Percentiles rank a stretch among this genome's conserved stretches.
phyloP scores from a whole-genome alignment of 2,888 invertebrate species.

The Hypomecis punctinalis region DNA sequence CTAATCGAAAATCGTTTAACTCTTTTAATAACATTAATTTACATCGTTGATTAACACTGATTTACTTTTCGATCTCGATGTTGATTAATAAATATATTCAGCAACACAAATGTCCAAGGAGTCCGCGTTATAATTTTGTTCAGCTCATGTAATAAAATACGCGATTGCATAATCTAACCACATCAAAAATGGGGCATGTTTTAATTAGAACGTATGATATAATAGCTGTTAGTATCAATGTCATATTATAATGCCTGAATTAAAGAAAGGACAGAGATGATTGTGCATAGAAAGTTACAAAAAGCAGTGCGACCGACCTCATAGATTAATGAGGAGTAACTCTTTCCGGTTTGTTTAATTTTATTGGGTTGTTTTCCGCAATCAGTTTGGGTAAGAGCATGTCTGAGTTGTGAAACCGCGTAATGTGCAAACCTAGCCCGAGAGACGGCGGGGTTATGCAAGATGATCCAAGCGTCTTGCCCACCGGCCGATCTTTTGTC shows the following conservation, averaged over 20 bases:
- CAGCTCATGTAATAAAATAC: constrained; percentile 19
- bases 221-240: constrained; percentile 18
- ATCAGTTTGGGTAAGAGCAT: constrained; percentile 71
- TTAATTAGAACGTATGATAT: constrained; percentile 16
- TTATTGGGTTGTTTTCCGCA: constrained; percentile 66
- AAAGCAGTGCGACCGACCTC: constrained; percentile 44
- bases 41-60: constrained; percentile 28
- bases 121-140: background rate
- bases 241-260: constrained; percentile 12
- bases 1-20: constrained; percentile 26
- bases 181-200: constrained; percentile 17
- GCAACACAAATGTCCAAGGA: background rate
- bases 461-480: constrained; percentile 48
- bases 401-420: constrained; percentile 62
- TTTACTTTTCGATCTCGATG: constrained; percentile 5
- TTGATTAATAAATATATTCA: background rate
- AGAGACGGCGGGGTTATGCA: constrained; percentile 56
- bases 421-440: constrained; percentile 56
- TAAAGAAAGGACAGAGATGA: constrained; percentile 28
- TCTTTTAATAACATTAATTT: constrained; percentile 29
- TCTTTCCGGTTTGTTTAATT: constrained; percentile 60
- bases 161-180: constrained; percentile 23
- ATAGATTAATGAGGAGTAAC: constrained; percentile 47
- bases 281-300: constrained; percentile 39
- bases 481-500: constrained; percentile 32